A percentile compares a stretch with the other conserved stretches of the same genome.
These are phyloP conservation scores for Alviniconcha marisindica DNA, from an alignment of 1,140 invertebrate species.

Conservation along the genomic window DNA sequence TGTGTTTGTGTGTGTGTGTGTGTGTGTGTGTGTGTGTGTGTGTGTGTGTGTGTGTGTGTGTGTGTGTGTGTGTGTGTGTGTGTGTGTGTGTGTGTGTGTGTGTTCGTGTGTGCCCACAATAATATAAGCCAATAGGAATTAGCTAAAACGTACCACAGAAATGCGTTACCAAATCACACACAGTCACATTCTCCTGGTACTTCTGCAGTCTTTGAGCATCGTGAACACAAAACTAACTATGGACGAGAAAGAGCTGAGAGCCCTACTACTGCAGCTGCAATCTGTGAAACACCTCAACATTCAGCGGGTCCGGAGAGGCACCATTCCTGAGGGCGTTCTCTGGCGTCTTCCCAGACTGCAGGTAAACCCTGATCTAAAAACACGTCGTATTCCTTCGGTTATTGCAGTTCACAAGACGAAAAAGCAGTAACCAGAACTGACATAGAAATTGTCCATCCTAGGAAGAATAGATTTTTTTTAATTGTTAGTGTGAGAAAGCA, in stretches of 20 bases:
- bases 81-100: not conserved
- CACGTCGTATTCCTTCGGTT: too few species aligned
- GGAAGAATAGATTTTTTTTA: too few species aligned
- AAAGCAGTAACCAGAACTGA: too few species aligned
- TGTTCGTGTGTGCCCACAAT: not conserved
- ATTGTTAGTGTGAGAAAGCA: too few species aligned
- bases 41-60: not conserved
- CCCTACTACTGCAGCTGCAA: not conserved
- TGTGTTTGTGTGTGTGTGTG: not conserved
- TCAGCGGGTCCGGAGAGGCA: not conserved
- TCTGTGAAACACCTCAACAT: not conserved
- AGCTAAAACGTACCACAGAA: too few species aligned
- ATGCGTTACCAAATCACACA: too few species aligned
- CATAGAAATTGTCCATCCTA: too few species aligned
- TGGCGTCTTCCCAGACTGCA: slow-evolving; percentile 27
- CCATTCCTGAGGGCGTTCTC: not conserved
- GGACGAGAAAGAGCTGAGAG: not conserved
- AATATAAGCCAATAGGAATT: too few species aligned
- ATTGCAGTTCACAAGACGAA: too few species aligned
- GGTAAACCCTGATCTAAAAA: too few species aligned
- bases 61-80: slow-evolving; percentile 8
- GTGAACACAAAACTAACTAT: slow-evolving; percentile 7
- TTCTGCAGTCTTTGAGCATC: not conserved
- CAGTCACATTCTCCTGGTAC: too few species aligned
- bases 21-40: slow-evolving; percentile 5